phyloP scores from a whole-genome alignment of 2,888 invertebrate genomes.

The Eucera pruinosa region DNA sequence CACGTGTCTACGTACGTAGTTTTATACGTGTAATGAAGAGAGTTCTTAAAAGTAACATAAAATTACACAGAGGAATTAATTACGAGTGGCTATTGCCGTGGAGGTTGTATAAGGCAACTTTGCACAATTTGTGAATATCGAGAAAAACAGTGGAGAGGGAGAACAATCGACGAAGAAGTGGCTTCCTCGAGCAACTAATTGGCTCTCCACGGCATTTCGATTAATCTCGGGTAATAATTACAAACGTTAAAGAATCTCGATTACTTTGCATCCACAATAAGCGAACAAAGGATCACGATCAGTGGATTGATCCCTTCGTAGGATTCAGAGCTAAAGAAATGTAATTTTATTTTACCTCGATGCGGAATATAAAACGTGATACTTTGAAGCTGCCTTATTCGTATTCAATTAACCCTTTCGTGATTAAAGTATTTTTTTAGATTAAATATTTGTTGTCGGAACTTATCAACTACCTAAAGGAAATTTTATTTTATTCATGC shows the following conservation, averaged over 20 bases:
- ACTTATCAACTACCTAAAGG: too few relatives aligned
- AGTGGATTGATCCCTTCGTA: background rate
- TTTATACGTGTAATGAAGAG: background rate
- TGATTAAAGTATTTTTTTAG: too few relatives aligned
- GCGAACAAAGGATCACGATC: background rate
- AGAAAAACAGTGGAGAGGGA: constrained; percentile 1
- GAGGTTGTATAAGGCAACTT: constrained; percentile 16
- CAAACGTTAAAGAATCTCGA: constrained; percentile 12
- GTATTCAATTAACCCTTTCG: too few relatives aligned
- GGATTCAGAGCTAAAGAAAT: background rate
- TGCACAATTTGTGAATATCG: constrained; percentile 4
- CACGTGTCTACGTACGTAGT: too few relatives aligned
- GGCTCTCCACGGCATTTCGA: constrained; percentile 34
- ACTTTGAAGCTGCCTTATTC: too few relatives aligned
- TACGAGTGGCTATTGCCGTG: constrained; percentile 24
- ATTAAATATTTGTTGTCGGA: too few relatives aligned
- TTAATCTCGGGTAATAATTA: constrained; percentile 32
- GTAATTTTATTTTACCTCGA: too few relatives aligned
- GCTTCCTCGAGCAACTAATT: constrained; percentile 45
- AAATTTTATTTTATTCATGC: too few relatives aligned
- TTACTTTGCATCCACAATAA: constrained; percentile 4
- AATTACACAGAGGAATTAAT: constrained; percentile 8
- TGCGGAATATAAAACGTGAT: too few relatives aligned
- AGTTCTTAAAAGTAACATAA: too few relatives aligned
- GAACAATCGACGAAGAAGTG: constrained; percentile 35